phyloP scores from a whole-genome alignment of 1,140 invertebrate genomes.

The Musca vetustissima region DNA sequence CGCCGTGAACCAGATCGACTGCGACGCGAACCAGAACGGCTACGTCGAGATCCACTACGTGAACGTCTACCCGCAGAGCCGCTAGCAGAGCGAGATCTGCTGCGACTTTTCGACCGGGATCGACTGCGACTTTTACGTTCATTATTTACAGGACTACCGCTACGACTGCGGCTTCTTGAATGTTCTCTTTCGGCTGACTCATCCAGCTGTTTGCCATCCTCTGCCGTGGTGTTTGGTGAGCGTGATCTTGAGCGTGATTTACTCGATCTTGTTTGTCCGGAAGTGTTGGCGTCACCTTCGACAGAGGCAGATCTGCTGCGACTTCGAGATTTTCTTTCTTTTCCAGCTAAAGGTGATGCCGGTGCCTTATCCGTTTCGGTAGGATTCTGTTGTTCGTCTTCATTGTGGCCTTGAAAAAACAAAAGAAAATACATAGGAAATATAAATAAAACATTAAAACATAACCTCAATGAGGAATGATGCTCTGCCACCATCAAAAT shows the following conservation, averaged over 20 bases:
- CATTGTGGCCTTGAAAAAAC: conserved; percentile 4
- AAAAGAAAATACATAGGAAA: background rate
- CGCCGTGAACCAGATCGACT: conserved; percentile 52
- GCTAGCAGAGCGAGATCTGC: conserved; percentile 35
- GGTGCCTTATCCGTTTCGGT: background rate
- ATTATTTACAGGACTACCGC: conserved; percentile 27
- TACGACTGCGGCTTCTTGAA: conserved; percentile 28
- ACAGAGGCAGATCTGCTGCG: conserved; percentile 1
- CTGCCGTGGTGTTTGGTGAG: conserved; percentile 3
- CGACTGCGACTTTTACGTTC: conserved; percentile 44
- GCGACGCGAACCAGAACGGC: conserved; percentile 45
- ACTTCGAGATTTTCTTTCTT: conserved; percentile 6
- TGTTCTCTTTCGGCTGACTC: background rate
- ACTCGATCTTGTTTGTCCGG: conserved; percentile 1
- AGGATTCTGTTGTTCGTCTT: background rate
- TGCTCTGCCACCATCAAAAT: too few relatives aligned
- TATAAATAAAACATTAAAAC: conserved; percentile 4
- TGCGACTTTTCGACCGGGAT: conserved; percentile 34
- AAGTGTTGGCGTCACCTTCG: conserved; percentile 2
- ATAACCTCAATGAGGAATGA: background rate
- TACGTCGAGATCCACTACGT: conserved; percentile 47
- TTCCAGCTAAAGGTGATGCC: background rate
- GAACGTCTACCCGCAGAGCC: conserved; percentile 42
- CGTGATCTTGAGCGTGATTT: conserved; percentile 23
- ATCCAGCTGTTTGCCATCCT: background rate